These are phyloP conservation scores for Acrocephalus scirpaceus DNA, from an alignment of 2,797 vertebrate genomes.

Conservation along the genomic window DNA sequence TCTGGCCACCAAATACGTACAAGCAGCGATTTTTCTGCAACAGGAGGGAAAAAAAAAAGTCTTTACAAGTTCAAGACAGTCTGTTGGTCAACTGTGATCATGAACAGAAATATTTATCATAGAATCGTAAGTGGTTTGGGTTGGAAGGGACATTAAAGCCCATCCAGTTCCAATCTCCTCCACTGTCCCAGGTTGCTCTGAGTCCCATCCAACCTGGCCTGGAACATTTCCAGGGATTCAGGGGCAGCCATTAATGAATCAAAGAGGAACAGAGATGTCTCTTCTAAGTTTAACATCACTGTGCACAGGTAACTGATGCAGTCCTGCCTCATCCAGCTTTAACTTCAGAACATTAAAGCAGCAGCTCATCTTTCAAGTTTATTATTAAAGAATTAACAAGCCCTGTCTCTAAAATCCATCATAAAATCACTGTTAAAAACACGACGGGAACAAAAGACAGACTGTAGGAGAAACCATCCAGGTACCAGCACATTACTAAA, in stretches of 20 bases:
- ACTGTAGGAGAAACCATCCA: background rate
- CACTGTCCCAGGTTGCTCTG: accelerated
- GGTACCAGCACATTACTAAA: conserved; percentile 9
- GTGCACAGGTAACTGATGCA: background rate
- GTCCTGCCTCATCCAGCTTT: background rate
- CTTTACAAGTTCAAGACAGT: background rate
- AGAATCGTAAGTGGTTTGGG: background rate
- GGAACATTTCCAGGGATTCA: background rate
- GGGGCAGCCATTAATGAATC: background rate
- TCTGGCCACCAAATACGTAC: conserved; percentile 96
- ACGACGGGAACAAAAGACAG: background rate
- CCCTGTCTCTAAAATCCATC: background rate
- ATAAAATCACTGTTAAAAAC: background rate
- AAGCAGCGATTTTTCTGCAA: conserved; percentile 94
- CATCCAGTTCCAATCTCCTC: background rate
- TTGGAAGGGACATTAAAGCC: background rate
- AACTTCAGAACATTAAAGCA: background rate
- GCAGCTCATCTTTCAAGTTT: background rate
- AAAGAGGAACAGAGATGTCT: background rate
- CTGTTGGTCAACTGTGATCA: background rate
- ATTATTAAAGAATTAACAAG: background rate
- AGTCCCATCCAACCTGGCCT: background rate
- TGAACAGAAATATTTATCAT: background rate
- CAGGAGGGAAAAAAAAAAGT: background rate
- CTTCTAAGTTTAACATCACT: background rate